Base-by-base conservation (phyloP, 2,888 invertebrate genomes). In the Arge pagana region DNA sequence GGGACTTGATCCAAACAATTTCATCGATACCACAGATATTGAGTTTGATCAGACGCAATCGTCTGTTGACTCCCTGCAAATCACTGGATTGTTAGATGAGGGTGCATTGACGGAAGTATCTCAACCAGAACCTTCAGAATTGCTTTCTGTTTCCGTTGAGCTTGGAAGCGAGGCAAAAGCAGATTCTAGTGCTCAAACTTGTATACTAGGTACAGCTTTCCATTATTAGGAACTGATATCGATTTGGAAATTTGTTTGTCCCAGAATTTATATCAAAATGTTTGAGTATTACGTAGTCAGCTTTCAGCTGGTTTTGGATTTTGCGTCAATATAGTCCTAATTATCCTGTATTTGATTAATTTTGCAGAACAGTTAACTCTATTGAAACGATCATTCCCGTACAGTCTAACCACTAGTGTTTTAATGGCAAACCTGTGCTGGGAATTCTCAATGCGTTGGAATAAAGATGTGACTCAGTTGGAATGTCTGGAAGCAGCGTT, bases 391-490 rank as follows among this genome's bases (percentile, higher is more conserved):
- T 89, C 92, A 67, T 96, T 96, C 72, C 96, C 96, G 0, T 86
- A 90, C 61, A 95, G 94, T 72, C 81, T 94, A 48, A 85, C 88
- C 50, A 83, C 88, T 0, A 88, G 90, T 65, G 85, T 88, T 30
- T 78, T 96, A 31, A 79, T 95, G 41, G 85, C 90, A 10, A 93
- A 95, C 71, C 87, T 95, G 82, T 86, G 88, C 59, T 96, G 96
- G 96, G 95, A 96, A 74, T 93, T 90, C 71, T 86, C 91, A 48
- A 83, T 90, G 59, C 83, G 85, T 45, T 96, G 96, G 95, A 89
- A 90, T 68, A 90, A 88, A 72, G 84, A 88, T 60, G 81, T 87
- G 55, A 81, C 85, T 36, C 81, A 83, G 57, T 78, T 88, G 4
- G 79, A 82, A 10, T 81, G 85, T 62, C 80, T 96, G 24, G 82